Base-by-base conservation (phyloP, 2,113 vertebrate genomes). In the Micronycteris hirsuta region DNA sequence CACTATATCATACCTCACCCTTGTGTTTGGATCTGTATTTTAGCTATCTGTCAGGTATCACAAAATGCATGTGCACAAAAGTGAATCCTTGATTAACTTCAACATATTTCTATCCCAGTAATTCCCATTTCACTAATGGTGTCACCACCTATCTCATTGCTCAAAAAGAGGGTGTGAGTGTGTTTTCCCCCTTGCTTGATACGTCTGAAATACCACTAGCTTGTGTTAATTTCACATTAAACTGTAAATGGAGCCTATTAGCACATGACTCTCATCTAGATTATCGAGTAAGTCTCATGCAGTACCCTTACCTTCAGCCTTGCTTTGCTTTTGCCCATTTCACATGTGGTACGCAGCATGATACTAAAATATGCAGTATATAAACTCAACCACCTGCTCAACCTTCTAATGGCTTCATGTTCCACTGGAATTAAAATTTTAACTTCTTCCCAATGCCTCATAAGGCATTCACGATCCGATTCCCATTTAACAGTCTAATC, bases 241-340 rank as follows among this genome's bases (percentile, higher is more conserved):
- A 77, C 52, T 80, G 77, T 52, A 68, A 58, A 61, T 24, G 47
- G 7, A 68, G 22, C 20, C 33, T 16, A 71, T 67, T 47, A 45
- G 71, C 16, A 82, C 5, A 12, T 2, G 38, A 58, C 61, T 54
- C 19, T 77, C 74, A 65, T 10, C 4, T 86, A n/a, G 31, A 49
- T 22, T 82, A 28, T 20, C 26, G 58, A 71, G n/a, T 61, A 80
- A 49, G 20, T 19, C 7, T 74, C 3, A 28, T 33, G 5, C 41
- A 33, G 3, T 70, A 47, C 0, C 28, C 9, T 4, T 56, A 33
- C 2, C 2, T 47, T 7, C 1, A 47, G 0, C 20, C 13, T 82
- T 77, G 43, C 16, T 92, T 43, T 33, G 52, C 26, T 68, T 76
- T 67, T 80, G 7, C 47, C 33, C 14, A 43, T 67, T 88, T 24